phyloP scores from a whole-genome alignment of 2,888 invertebrate genomes.

The Agrypnus murinus region DNA sequence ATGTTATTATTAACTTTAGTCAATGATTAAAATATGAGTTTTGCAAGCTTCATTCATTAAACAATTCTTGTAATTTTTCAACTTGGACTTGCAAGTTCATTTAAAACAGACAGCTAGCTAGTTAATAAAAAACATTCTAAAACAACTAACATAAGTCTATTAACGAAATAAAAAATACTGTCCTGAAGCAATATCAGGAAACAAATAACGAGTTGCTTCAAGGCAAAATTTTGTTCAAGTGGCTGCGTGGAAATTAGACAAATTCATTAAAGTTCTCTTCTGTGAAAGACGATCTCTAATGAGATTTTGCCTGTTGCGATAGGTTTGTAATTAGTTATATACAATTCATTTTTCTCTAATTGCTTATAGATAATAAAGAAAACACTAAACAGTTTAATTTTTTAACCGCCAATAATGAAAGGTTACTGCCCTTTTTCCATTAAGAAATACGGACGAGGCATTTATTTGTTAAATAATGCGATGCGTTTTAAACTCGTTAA shows the following conservation, averaged over 20 bases:
- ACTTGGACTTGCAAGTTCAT: neutral
- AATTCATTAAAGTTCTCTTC: neutral
- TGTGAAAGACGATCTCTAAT: neutral
- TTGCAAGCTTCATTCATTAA: too few species aligned
- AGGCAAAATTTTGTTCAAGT: neutral
- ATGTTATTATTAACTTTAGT: too few species aligned
- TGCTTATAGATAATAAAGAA: neutral
- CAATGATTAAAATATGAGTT: too few species aligned
- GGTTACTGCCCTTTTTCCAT: neutral
- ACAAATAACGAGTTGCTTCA: slow-evolving; percentile 4
- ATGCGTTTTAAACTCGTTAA: neutral
- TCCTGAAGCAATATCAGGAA: slow-evolving; percentile 3
- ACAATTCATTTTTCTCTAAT: neutral
- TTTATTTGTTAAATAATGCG: slow-evolving; percentile 26
- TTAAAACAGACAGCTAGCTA: neutral
- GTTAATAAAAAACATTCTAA: neutral
- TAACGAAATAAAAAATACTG: neutral
- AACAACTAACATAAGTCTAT: neutral
- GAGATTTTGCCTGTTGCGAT: neutral
- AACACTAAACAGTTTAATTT: too few species aligned
- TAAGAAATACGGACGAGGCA: slow-evolving; percentile 14
- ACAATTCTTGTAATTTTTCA: neutral
- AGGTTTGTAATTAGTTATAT: neutral
- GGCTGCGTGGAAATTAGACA: neutral
- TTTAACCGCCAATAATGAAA: too few species aligned